Evolutionary conservation across 1,140 invertebrate genomes (phyloP), one percentile per base, ranked within the genome.

Genomic region (Drosophila kurseongensis): DNA sequence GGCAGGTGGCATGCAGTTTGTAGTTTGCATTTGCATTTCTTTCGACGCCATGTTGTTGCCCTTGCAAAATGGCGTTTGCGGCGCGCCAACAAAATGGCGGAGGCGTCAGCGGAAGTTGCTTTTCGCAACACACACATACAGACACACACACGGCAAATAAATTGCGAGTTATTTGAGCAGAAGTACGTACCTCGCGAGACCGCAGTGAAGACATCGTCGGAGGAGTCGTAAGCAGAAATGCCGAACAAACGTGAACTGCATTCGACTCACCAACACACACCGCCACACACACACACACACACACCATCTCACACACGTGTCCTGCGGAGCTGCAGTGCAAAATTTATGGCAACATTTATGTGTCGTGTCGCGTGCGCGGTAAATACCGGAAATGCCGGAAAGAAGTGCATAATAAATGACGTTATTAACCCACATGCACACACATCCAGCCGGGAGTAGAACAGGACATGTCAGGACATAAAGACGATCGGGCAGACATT

Each of bases 301-400:
- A 29, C 58, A 14, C 13, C 14, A n/a, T 12, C n/a, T 5, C 13
- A 13, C 36, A 4, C 12, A 14, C 36, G 42, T 8, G 56, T 80
- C 68, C 84, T 80, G 80, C 60, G 77, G 77, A 69, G 80, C 36
- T 71, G 79, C 73, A 78, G 65, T 75, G 66, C 69, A 85, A 78
- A 90, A 89, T 89, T 89, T 89, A 89, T 89, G 85, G 85, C 77
- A 89, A 89, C 84, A 90, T 89, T 89, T 89, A 89, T 89, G 85
- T 89, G 84, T 90, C 84, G 85, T 90, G 84, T 89, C 84, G 84
- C 85, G 85, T 90, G 85, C 85, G 84, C 84, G 84, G 84, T 89
- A 89, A 89, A 89, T 89, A 89, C 84, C 84, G 84, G 84, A 89
- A 89, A 89, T 89, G 65, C 84, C 84, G 85, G 85, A 84, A 89